Evolutionary conservation across 1,140 invertebrate species (phyloP), one percentile per base, ranked within the genome.

Genomic region (Dreissena rostriformis): DNA sequence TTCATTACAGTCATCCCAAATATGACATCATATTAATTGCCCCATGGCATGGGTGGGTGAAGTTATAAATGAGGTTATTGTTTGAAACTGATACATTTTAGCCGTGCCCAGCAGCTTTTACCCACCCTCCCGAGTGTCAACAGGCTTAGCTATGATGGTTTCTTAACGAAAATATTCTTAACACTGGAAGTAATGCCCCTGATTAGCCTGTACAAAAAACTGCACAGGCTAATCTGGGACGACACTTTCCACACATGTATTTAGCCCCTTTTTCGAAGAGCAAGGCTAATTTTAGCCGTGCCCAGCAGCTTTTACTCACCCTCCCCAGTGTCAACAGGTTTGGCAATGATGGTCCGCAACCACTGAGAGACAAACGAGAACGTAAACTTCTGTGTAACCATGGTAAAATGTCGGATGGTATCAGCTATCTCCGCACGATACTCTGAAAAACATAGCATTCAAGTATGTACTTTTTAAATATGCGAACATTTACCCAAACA

Each of bases 291-390:
- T 39, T 39, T 5, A 39, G 8, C 39, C 8, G 8, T 39, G 2
- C 39, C 2, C 39, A 39, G 39, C 39, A 5, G 2, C 39, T 39
- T 39, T 39, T 8, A 51, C 71, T 82, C 87, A 92, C 91, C 91
- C 85, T 86, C 88, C 57, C 91, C 92, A 65, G 77, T 87, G 73
- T 91, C 89, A 14, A 92, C 68, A 57, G 91, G 92, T 84, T 93
- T 93, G 19, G 84, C 71, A 12, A 93, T 84, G 24, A 90, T 79
- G 12, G 67, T 70, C 71, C 89, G 63, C 66, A 98, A 93, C 97
- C 97, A 98, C 61, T 96, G 95, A 86, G 97, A 96, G 6, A 97
- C 96, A 90, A 96, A 96, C 0, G 95, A 94, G 91, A 97, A 98
- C 7, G 97, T 97, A 12, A 97, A 95, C n/a, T 96, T 90, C 0